A percentile compares a stretch with the other conserved stretches of the same genome.
Conservation (phyloP, 2,888 invertebrate genomes). For the Lomographa bimaculata region DNA sequence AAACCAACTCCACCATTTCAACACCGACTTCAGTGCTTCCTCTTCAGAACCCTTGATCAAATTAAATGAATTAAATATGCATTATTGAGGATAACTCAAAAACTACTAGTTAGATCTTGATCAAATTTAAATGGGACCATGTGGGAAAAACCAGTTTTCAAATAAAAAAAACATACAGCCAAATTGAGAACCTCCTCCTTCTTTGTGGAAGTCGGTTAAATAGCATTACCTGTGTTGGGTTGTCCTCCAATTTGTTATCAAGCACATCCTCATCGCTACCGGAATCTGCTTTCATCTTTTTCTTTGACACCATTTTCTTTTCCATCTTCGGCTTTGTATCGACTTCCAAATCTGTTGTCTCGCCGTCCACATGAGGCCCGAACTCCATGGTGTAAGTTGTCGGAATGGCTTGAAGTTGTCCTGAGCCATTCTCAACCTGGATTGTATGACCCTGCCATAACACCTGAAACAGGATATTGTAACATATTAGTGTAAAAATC, state of each 20-base stretch:
- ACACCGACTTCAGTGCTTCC: too few relatives aligned
- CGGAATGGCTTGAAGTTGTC: constrained; percentile 61
- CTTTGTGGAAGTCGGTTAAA: too few relatives aligned
- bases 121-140: too few relatives aligned
- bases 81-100: too few relatives aligned
- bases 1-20: too few relatives aligned
- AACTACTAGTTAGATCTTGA: too few relatives aligned
- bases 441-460: constrained; percentile 87
- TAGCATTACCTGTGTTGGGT: constrained; percentile 80
- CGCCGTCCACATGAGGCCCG: constrained; percentile 63
- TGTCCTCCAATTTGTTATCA: constrained; percentile 88
- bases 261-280: constrained; percentile 78
- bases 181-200: too few relatives aligned
- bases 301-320: constrained; percentile 65
- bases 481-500: too few relatives aligned
- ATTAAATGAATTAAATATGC: too few relatives aligned
- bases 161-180: too few relatives aligned
- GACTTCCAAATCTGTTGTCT: constrained; percentile 62
- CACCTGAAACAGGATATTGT: constrained; percentile 71
- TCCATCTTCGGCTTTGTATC: constrained; percentile 76
- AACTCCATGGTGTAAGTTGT: constrained; percentile 69
- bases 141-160: too few relatives aligned
- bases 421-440: constrained; percentile 82
- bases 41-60: too few relatives aligned
- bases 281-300: constrained; percentile 78